A percentile compares a stretch with the other conserved stretches of the same genome.
phyloP scores from a whole-genome alignment of 2,888 invertebrate species.

The Trachelus iudaicus region DNA sequence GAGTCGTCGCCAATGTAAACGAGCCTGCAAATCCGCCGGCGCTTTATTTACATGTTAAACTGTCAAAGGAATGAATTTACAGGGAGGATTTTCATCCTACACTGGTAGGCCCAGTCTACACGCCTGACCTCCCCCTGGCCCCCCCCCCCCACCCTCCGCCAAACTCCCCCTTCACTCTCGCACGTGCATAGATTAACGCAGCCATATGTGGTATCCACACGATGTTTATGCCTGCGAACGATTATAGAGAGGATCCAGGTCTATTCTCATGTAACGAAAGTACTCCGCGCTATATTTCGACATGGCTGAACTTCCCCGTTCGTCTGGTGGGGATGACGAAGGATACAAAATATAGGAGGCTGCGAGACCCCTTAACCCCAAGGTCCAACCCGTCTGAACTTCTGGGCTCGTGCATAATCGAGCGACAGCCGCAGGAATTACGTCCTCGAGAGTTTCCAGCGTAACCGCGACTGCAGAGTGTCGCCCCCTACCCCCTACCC shows the following conservation, averaged over 20 bases:
- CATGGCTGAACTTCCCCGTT: background rate
- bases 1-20: background rate
- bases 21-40: background rate
- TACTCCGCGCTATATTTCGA: background rate
- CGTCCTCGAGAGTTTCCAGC: background rate
- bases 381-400: background rate
- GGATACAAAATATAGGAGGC: background rate
- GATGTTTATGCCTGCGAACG: background rate
- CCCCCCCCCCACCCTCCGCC: too few species aligned
- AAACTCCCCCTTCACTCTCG: too few species aligned
- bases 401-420: background rate
- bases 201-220: background rate
- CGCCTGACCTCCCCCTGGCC: background rate
- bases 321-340: background rate
- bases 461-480: background rate
- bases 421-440: background rate
- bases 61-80: background rate
- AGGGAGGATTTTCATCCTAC: background rate
- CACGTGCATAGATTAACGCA: background rate
- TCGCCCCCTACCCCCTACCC: background rate
- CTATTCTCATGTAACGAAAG: background rate
- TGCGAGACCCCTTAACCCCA: background rate
- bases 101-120: background rate
- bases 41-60: background rate
- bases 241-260: background rate